These are phyloP conservation scores for Andrena minutula DNA, from an alignment of 2,888 invertebrate genomes.

Conservation along the genomic window DNA sequence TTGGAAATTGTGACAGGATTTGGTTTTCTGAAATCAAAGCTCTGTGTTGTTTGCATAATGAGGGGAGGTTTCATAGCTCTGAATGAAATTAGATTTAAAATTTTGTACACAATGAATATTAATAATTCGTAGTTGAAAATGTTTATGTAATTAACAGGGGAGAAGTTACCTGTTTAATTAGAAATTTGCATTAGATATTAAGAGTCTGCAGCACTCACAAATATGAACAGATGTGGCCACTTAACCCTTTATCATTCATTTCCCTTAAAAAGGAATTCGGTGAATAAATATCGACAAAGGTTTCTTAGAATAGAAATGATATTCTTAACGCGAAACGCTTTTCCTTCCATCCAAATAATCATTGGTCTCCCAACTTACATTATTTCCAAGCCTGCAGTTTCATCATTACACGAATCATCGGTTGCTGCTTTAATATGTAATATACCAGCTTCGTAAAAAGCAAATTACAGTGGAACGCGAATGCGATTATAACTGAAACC, in stretches of 20 bases:
- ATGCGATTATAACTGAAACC: constrained; percentile 44
- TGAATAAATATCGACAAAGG: background rate
- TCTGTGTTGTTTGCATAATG: too few species aligned
- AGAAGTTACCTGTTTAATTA: background rate
- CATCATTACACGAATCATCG: constrained; percentile 29
- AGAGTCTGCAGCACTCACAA: too few species aligned
- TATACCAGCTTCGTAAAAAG: constrained; percentile 31
- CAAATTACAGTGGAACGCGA: constrained; percentile 47
- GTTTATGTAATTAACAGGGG: too few species aligned
- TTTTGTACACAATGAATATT: background rate
- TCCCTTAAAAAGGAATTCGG: background rate
- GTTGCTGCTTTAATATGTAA: constrained; percentile 30
- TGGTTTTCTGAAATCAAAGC: too few species aligned
- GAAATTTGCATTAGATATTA: background rate
- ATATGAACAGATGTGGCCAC: too few species aligned
- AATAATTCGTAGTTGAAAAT: background rate
- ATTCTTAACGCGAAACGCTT: background rate
- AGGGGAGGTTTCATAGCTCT: too few species aligned
- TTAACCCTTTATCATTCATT: too few species aligned
- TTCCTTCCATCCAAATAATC: constrained; percentile 14
- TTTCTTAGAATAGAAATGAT: background rate
- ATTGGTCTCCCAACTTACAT: constrained; percentile 28
- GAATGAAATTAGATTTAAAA: background rate
- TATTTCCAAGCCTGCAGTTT: constrained; percentile 35
- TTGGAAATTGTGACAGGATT: too few species aligned